Evolutionary conservation across 1,140 invertebrate species (phyloP), one percentile per base, ranked within the genome.

Genomic region (Camponotus floridanus): DNA sequence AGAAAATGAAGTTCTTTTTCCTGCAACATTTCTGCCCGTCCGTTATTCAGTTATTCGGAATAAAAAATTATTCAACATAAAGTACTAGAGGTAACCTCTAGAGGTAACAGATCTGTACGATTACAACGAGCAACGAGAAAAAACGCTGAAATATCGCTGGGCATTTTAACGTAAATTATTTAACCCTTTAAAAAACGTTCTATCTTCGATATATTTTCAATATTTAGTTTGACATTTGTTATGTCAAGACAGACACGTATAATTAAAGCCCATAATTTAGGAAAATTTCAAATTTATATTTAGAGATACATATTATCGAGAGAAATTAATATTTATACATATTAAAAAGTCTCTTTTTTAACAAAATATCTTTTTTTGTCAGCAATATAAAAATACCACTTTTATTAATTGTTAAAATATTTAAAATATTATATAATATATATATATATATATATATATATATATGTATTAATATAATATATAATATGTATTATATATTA

Each of bases 51-150:
- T 59, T 45, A 57, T 11, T 81, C 26, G 26, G 65, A 11, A 42
- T 80, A 81, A 81, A 81, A 55, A 59, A 33, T 81, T 80, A 70
- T 80, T 81, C 65, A 57, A 68, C 64, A 13, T 21, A 57, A 71
- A 42, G 48, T 45, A 15, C 18, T 13, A 26, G 26, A 26, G 26
- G 26, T 26, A 26, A 13, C 21, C 31, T 71, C 70, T 68, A 31
- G 33, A 71, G 59, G 33, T 57, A 80, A 70, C 15, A 39, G 2
- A 70, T 18, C 15, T 26, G 7, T 11, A 45, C 18, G 33, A 55
- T 68, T 68, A n/a, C 18, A 80, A 71, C 48, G 26, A 4, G n/a
- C 42, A 1, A 55, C 13, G n/a, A 8, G 26, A 61, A 81, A 51
- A 51, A 73, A 55, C 15, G 15, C n/a, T 71, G 26, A 51, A 42